Percentiles rank a stretch among this genome's conserved stretches.
Evolutionary conservation across 2,888 invertebrate genomes (phyloP).

Genomic region (Operophtera brumata): DNA sequence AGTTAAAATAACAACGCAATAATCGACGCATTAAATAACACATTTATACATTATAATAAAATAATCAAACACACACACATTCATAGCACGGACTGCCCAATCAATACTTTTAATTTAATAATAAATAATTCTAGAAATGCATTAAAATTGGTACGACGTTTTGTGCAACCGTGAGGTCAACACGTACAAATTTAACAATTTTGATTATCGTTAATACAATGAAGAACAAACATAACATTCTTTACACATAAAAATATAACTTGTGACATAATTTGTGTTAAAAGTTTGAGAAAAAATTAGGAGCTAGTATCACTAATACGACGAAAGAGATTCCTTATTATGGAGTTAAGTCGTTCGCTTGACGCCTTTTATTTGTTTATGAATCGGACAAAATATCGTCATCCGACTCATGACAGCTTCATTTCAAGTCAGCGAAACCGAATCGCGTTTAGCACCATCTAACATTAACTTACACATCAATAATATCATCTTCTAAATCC

Average conservation of each 20-base stretch:
- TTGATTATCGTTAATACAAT: constrained; percentile 69
- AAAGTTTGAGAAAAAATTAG: constrained; percentile 74
- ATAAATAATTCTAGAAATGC: constrained; percentile 80
- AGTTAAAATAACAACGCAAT: constrained; percentile 69
- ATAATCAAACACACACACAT: constrained; percentile 62
- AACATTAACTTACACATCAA: constrained; percentile 31
- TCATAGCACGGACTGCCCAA: constrained; percentile 74
- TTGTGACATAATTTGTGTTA: constrained; percentile 79
- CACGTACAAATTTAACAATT: constrained; percentile 62
- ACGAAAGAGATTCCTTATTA: constrained; percentile 75
- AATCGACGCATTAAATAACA: constrained; percentile 77
- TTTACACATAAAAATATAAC: constrained; percentile 64
- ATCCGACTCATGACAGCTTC: constrained; percentile 73
- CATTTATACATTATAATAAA: constrained; percentile 70
- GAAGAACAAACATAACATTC: constrained; percentile 77
- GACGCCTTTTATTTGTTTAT: constrained; percentile 53
- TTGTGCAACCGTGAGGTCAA: constrained; percentile 49
- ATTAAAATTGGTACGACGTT: constrained; percentile 78
- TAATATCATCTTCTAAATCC: constrained; percentile 42
- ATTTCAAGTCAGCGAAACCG: constrained; percentile 71
- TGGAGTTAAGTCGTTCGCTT: constrained; percentile 55
- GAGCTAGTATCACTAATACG: constrained; percentile 80
- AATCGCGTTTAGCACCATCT: constrained; percentile 63
- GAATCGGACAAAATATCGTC: constrained; percentile 74
- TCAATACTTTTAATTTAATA: constrained; percentile 72